Evolutionary conservation across 2,797 vertebrate species (phyloP).

Genomic region (Microhierax caerulescens): DNA sequence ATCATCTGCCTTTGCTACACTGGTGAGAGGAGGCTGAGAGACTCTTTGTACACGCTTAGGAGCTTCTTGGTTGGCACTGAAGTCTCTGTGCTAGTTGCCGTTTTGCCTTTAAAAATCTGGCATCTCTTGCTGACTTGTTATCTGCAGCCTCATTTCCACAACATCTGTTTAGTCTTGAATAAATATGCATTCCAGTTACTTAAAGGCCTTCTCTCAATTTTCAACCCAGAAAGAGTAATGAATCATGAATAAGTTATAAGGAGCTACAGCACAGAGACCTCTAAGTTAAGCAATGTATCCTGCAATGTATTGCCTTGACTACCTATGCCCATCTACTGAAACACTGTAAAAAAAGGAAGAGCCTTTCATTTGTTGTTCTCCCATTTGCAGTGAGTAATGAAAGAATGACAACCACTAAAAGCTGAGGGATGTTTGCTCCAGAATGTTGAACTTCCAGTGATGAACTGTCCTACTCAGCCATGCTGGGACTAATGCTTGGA

Average conservation of each 20-base stretch:
- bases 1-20: not conserved
- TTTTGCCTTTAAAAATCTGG: not conserved
- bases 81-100: not conserved
- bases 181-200: not conserved
- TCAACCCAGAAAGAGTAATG: not conserved
- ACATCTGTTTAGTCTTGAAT: slow-evolving; percentile 7
- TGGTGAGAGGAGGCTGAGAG: not conserved
- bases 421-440: not conserved
- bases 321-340: not conserved
- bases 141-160: not conserved
- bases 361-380: not conserved
- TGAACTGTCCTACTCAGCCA: not conserved
- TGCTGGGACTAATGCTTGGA: not conserved
- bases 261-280: not conserved
- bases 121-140: not conserved
- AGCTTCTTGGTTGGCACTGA: not conserved
- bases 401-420: not conserved
- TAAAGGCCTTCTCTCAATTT: not conserved
- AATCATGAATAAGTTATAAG: not conserved
- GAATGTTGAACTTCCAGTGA: not conserved
- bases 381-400: slow-evolving; percentile 33
- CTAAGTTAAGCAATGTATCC: not conserved
- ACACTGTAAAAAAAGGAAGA: not conserved
- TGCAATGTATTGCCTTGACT: not conserved
- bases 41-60: not conserved